These are phyloP conservation scores for Molossus molossus DNA, from an alignment of 2,797 vertebrate species.

Conservation along the genomic window DNA sequence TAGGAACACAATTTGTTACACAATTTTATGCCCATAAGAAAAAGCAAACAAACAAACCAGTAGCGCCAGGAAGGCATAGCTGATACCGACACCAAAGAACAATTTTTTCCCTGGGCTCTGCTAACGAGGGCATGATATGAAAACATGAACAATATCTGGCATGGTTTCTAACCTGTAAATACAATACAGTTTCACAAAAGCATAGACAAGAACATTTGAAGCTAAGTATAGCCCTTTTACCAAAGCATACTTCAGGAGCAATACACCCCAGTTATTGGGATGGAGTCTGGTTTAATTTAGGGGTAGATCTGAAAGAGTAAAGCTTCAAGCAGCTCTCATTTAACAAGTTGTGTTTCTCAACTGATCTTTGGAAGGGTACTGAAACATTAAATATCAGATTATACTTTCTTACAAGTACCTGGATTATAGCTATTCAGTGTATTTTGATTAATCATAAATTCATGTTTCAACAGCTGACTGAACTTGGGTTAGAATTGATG, in stretches of 20 bases:
- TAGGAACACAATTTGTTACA: slow-evolving; percentile 12
- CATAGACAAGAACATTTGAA: neutral
- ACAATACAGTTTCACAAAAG: neutral
- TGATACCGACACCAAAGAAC: neutral
- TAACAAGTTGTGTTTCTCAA: neutral
- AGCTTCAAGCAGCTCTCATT: neutral
- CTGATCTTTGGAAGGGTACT: neutral
- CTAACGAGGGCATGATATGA: neutral
- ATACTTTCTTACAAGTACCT: neutral
- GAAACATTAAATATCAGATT: neutral
- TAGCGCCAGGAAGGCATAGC: neutral
- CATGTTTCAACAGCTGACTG: neutral
- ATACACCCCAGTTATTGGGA: neutral
- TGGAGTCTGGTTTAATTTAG: neutral
- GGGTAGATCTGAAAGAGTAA: neutral
- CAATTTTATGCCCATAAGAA: neutral
- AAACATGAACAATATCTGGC: neutral
- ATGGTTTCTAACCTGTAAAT: neutral
- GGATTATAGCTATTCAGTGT: neutral
- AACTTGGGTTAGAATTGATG: neutral
- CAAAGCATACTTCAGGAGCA: neutral
- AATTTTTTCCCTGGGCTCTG: neutral
- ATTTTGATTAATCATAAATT: slow-evolving; percentile 45
- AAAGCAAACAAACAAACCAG: neutral
- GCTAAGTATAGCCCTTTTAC: neutral